Evolutionary conservation across 2,113 vertebrate genomes (phyloP).

Genomic region (Esox niger): DNA sequence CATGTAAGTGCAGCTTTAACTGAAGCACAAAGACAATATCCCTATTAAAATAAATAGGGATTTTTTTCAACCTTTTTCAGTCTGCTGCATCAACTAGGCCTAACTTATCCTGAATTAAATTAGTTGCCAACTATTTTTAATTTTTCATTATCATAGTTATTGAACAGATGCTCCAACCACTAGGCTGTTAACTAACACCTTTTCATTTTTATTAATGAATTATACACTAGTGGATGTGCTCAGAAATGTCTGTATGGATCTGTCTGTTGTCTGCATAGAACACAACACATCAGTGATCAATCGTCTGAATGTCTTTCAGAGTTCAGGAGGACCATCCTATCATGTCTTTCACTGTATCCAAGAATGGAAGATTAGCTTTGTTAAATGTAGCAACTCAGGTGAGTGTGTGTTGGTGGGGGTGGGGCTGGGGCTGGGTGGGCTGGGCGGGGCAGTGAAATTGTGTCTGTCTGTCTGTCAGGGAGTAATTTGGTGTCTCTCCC

Average conservation of each 20-base stretch:
- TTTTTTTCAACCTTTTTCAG: no score
- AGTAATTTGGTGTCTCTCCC: neutral
- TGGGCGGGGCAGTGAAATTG: neutral
- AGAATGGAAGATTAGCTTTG: conserved; percentile 99
- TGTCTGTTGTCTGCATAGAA: conserved; percentile 2
- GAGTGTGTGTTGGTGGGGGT: conserved; percentile 30
- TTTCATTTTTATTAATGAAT: no score
- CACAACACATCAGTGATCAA: neutral
- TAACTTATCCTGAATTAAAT: no score
- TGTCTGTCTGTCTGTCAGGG: neutral
- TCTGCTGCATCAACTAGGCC: no score
- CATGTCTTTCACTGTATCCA: conserved; percentile 99
- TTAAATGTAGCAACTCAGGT: conserved; percentile 99
- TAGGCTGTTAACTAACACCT: no score
- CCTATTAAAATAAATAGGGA: no score
- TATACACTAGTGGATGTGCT: no score
- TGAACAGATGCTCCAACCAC: no score
- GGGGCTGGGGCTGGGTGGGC: neutral
- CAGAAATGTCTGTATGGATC: no score
- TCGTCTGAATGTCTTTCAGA: conserved; percentile 65
- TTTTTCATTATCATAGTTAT: no score
- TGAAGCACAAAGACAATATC: no score
- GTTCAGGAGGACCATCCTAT: conserved; percentile 99
- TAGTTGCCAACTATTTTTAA: no score
- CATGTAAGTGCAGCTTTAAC: conserved; percentile 88